A percentile compares a stretch with the other conserved stretches of the same genome.
Conservation (phyloP, 2,888 invertebrate genomes). For the Melanostoma scalare region DNA sequence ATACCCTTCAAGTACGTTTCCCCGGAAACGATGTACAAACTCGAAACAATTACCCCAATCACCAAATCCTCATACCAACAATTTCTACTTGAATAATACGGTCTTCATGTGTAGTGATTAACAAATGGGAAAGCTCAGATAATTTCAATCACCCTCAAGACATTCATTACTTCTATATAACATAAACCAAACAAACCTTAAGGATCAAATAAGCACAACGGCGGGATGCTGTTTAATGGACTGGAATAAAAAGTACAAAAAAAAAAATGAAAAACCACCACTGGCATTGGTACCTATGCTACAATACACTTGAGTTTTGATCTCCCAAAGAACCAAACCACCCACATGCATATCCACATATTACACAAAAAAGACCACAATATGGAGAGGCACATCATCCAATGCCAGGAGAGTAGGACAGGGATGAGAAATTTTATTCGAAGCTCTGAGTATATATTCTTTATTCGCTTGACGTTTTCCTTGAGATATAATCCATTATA, state of each 20-base stretch:
- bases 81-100: background rate
- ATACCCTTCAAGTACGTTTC: background rate
- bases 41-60: conserved; percentile 14
- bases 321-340: conserved; percentile 25
- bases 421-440: background rate
- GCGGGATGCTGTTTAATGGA: conserved; percentile 17
- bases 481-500: conserved; percentile 53
- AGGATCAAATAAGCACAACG: conserved; percentile 27
- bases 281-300: background rate
- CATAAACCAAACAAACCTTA: conserved; percentile 24
- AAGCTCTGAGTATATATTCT: conserved; percentile 12
- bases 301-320: conserved; percentile 34
- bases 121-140: conserved; percentile 19
- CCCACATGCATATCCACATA: conserved; percentile 8
- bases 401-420: background rate
- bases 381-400: background rate
- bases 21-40: background rate
- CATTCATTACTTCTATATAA: conserved; percentile 49
- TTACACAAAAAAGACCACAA: conserved; percentile 2
- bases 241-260: conserved; percentile 13
- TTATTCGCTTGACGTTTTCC: conserved; percentile 34
- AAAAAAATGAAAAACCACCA: conserved; percentile 24
- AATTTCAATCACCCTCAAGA: conserved; percentile 48
- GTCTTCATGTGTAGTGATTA: conserved; percentile 17
- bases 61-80: conserved; percentile 1